phyloP scores from a whole-genome alignment of 2,113 vertebrate genomes.

The Zosterops japonicus region DNA sequence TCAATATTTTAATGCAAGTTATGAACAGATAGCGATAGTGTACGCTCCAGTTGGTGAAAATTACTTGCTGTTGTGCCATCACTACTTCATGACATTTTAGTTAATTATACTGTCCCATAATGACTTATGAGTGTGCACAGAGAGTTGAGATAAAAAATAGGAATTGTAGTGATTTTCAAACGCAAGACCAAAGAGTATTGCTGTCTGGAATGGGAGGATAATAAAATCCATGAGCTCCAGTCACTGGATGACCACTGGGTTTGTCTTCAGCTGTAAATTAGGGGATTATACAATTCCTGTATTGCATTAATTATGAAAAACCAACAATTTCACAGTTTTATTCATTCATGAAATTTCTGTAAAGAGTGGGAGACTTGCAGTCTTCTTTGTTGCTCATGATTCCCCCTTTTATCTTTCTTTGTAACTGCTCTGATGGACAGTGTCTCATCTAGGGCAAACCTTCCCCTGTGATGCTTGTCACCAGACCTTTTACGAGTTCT shows the following conservation, averaged over 20 bases:
- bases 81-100: slow-evolving; percentile 1
- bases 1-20: neutral
- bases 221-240: neutral
- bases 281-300: neutral
- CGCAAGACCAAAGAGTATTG: neutral
- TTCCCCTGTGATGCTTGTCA: neutral
- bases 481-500: neutral
- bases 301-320: neutral
- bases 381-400: neutral
- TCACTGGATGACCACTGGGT: neutral
- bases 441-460: neutral
- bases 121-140: neutral
- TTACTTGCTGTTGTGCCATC: neutral
- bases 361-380: neutral
- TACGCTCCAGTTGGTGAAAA: neutral
- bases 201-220: neutral
- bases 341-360: neutral
- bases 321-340: neutral
- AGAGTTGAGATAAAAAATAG: neutral
- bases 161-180: neutral
- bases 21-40: neutral
- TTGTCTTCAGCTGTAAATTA: neutral
- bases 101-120: slow-evolving; percentile 32
- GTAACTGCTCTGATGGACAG: neutral
- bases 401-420: neutral